Evolutionary conservation across 2,888 invertebrate species (phyloP).

Genomic region (Julus scanicus): DNA sequence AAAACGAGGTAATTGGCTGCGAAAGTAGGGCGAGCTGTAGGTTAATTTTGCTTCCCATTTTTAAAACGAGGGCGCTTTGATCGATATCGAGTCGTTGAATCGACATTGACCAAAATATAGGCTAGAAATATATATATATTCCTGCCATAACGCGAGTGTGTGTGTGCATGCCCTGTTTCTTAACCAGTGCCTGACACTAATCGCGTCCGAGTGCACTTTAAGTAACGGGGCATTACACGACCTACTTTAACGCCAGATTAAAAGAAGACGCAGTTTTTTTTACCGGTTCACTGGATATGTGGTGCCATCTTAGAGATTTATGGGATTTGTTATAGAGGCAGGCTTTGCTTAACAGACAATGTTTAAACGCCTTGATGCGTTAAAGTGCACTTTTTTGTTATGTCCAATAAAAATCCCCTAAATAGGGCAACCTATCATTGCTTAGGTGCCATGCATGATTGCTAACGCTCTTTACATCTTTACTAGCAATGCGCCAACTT

Average conservation of each 20-base stretch:
- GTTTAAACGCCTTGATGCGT: slow-evolving; percentile 21
- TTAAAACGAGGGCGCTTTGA: background rate
- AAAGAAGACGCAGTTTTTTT: background rate
- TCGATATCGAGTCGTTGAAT: slow-evolving; percentile 29
- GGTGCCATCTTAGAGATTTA: slow-evolving; percentile 1
- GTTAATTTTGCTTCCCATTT: slow-evolving; percentile 26
- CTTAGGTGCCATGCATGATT: background rate
- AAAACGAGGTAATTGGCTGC: slow-evolving; percentile 34
- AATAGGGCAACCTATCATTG: background rate
- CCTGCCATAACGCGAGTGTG: background rate
- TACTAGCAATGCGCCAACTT: background rate
- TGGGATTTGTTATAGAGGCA: background rate
- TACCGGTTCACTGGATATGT: background rate
- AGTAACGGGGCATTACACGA: background rate
- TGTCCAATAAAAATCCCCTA: background rate
- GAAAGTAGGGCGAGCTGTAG: slow-evolving; percentile 10
- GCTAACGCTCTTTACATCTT: background rate
- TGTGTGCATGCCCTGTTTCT: background rate
- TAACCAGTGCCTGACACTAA: background rate
- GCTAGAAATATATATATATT: slow-evolving; percentile 8
- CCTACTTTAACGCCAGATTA: slow-evolving; percentile 38
- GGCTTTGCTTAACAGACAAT: slow-evolving; percentile 12
- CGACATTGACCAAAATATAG: slow-evolving; percentile 19
- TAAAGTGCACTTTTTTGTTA: background rate
- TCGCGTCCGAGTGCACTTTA: background rate